Evolutionary conservation across 2,888 invertebrate species (phyloP).

Genomic region (Phoronis australis): DNA sequence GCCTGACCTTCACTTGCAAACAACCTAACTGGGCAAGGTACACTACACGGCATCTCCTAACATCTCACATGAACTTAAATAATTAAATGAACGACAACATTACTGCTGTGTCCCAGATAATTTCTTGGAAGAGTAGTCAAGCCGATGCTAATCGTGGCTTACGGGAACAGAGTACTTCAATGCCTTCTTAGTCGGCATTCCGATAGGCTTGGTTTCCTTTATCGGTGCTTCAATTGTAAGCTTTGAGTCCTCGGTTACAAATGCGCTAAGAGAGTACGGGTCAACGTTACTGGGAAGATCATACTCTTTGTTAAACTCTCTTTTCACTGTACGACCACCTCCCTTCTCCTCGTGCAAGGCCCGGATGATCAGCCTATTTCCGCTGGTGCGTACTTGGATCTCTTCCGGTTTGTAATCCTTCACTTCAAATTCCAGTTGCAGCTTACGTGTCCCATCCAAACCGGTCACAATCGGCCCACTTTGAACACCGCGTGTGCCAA

Average conservation of each 20-base stretch:
- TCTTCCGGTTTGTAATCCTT: conserved; percentile 50
- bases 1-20: no score
- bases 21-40: no score
- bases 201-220: conserved; percentile 15
- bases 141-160: no score
- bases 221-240: conserved; percentile 50
- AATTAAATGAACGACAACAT: no score
- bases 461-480: conserved; percentile 35
- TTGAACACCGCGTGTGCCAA: background rate
- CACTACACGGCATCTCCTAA: no score
- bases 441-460: conserved; percentile 37
- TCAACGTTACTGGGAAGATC: conserved; percentile 50
- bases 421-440: conserved; percentile 39
- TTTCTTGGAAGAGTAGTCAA: no score
- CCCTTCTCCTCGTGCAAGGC: conserved; percentile 48
- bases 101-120: no score
- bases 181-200: no score
- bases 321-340: conserved; percentile 43
- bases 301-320: conserved; percentile 51
- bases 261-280: conserved; percentile 45
- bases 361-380: conserved; percentile 44
- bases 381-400: conserved; percentile 48
- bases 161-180: no score
- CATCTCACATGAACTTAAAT: no score
- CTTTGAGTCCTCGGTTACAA: conserved; percentile 45